These are phyloP conservation scores for Ceryle rudis DNA, from an alignment of 2,797 vertebrate genomes.

Conservation along the genomic window DNA sequence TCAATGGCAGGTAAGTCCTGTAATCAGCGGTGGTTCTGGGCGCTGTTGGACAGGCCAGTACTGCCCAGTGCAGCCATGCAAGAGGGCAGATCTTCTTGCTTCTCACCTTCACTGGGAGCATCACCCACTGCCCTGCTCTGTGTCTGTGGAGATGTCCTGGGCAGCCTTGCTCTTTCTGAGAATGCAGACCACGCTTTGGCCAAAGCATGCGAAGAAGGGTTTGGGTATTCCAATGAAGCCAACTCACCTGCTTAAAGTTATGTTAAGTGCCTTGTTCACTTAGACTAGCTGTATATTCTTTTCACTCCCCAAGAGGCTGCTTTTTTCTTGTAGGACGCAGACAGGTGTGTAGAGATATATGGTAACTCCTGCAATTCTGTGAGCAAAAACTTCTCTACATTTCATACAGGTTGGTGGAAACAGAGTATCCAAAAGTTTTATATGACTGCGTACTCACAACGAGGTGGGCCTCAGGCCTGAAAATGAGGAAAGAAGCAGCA, in stretches of 20 bases:
- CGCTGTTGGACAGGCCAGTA: accelerated
- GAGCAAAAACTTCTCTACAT: not conserved
- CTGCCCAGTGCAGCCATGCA: accelerated
- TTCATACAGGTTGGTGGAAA: not conserved
- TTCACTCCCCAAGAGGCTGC: not conserved
- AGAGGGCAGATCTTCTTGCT: not conserved
- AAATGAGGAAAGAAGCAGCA: not conserved
- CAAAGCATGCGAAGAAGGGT: not conserved
- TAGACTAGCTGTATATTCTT: not conserved
- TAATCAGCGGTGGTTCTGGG: accelerated
- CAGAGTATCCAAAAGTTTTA: not conserved
- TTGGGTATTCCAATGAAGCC: not conserved
- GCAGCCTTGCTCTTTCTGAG: not conserved
- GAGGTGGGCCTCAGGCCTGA: not conserved
- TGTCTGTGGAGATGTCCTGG: accelerated
- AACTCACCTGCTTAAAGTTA: not conserved
- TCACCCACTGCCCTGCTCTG: accelerated
- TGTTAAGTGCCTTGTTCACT: not conserved
- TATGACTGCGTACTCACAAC: not conserved
- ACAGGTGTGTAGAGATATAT: not conserved
- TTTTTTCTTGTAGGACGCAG: not conserved
- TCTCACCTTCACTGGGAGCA: not conserved
- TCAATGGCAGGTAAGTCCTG: not conserved
- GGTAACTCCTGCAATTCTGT: not conserved
- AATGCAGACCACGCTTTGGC: accelerated